These are phyloP conservation scores for Thermophis baileyi DNA, from an alignment of 2,113 vertebrate species.

Conservation along the genomic window DNA sequence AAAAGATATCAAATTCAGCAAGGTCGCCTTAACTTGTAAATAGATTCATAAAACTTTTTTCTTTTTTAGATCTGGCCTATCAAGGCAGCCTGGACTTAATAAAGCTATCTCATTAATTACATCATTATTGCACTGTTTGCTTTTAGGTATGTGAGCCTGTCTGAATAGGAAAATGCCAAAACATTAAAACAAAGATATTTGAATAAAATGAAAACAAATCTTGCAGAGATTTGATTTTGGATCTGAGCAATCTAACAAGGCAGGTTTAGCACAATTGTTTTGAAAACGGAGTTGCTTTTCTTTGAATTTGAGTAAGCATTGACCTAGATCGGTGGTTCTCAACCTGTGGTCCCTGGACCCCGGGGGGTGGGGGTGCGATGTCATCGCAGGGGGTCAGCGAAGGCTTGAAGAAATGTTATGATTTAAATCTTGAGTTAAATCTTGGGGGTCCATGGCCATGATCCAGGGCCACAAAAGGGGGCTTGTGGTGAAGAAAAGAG, in stretches of 20 bases:
- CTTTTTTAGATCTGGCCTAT: neutral
- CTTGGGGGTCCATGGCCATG: neutral
- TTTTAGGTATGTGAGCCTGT: neutral
- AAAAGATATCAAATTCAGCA: neutral
- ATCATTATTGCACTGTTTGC: neutral
- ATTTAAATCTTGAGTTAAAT: neutral
- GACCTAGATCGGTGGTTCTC: neutral
- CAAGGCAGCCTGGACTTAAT: neutral
- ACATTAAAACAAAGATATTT: neutral
- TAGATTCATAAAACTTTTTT: neutral
- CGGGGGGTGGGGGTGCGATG: rapidly evolving
- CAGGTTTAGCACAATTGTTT: rapidly evolving
- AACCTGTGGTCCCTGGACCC: neutral
- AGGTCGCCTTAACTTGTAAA: neutral
- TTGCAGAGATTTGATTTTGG: neutral
- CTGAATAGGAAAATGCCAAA: neutral
- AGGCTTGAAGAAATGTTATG: neutral
- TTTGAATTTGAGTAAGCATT: neutral
- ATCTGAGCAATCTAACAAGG: too few species aligned
- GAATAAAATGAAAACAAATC: neutral
- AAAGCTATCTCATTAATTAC: neutral
- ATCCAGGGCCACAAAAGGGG: neutral
- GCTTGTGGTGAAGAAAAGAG: neutral
- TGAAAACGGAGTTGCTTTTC: neutral
- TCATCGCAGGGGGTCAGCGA: neutral